A percentile compares a stretch with the other conserved stretches of the same genome.
Evolutionary conservation across 1,140 invertebrate genomes (phyloP).

Genomic region (Asbolus verrucosus): DNA sequence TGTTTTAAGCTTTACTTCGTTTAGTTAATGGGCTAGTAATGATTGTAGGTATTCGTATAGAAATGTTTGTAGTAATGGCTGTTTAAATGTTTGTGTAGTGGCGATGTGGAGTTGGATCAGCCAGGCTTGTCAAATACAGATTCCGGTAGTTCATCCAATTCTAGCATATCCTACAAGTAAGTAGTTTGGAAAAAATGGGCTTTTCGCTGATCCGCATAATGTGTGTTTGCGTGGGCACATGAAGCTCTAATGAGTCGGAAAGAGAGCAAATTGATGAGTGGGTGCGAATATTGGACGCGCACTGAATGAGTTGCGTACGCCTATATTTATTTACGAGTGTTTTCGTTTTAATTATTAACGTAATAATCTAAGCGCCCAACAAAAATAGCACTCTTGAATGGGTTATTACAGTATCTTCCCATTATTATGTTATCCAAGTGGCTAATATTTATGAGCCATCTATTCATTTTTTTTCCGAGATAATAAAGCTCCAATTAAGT

Average conservation of each 20-base stretch:
- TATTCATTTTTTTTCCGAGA: no score
- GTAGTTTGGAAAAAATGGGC: slow-evolving; percentile 46
- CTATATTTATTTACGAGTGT: slow-evolving; percentile 22
- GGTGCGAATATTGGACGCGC: slow-evolving; percentile 4
- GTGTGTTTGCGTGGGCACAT: slow-evolving; percentile 31
- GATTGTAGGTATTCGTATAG: slow-evolving; percentile 35
- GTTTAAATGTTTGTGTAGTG: slow-evolving; percentile 64
- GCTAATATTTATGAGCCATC: no score
- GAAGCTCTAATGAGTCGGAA: slow-evolving; percentile 18
- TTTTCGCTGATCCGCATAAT: slow-evolving; percentile 39
- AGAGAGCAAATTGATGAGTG: not conserved
- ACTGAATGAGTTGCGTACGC: slow-evolving; percentile 28
- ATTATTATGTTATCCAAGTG: no score
- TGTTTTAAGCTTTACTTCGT: slow-evolving; percentile 7
- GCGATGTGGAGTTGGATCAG: slow-evolving; percentile 62
- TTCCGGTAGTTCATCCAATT: slow-evolving; percentile 73
- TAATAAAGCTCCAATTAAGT: no score
- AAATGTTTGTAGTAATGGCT: slow-evolving; percentile 45
- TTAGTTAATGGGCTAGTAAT: slow-evolving; percentile 23
- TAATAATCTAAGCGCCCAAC: slow-evolving; percentile 3
- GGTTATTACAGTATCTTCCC: no score
- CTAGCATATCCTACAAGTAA: slow-evolving; percentile 71
- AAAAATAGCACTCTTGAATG: slow-evolving; percentile 14
- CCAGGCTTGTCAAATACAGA: slow-evolving; percentile 63
- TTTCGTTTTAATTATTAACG: slow-evolving; percentile 11